Base-by-base conservation (phyloP, 2,888 invertebrate genomes). In the Athrips mouffetella region DNA sequence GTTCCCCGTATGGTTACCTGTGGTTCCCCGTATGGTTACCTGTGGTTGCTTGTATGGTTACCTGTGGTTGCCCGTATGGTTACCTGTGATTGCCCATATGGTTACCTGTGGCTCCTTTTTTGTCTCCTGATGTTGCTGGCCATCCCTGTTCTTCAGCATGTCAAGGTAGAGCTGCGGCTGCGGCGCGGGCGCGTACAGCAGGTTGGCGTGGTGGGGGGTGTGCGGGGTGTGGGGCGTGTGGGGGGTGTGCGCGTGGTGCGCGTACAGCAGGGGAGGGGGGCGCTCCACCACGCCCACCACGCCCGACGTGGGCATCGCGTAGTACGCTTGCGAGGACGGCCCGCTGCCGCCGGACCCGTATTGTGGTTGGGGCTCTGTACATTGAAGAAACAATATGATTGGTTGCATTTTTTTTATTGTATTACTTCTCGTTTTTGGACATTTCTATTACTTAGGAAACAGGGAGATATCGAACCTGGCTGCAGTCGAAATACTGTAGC, bases 111-210 rank as follows among this genome's bases (percentile, higher is more conserved):
- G 10, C 1, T 86, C 85, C 52, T 85, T 85, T 64, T 85, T 85
- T 30, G 59, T 67, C 8, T 85, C 83, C 47, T 78, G 77, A 53
- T 85, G 85, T 31, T 77, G 80, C 35, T 76, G 77, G 0, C 69
- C 72, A 2, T 84, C 86, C 29, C 85, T 73, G 35, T 80, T 83
- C 69, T 86, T 86, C 57, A 87, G 45, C 75, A 88, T 80, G 29
- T 88, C 87, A 4, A 87, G 59, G 51, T 89, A 89, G 8, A 84
- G 44, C 41, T 84, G 85, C 13, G 80, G 80, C 40, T 82, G 85
- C 45, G 82, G 81, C 60, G 83, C 80, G 7, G 80, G 81, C 50
- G 82, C 78, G 11, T 83, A 82, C 81, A 82, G 76, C 3, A 83
- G 52, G 55, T 68, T 70, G 6, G 76, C 58, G 54, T 81, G 79